These are phyloP conservation scores for Acanthopagrus latus DNA, from an alignment of 2,797 vertebrate species.

Conservation along the genomic window DNA sequence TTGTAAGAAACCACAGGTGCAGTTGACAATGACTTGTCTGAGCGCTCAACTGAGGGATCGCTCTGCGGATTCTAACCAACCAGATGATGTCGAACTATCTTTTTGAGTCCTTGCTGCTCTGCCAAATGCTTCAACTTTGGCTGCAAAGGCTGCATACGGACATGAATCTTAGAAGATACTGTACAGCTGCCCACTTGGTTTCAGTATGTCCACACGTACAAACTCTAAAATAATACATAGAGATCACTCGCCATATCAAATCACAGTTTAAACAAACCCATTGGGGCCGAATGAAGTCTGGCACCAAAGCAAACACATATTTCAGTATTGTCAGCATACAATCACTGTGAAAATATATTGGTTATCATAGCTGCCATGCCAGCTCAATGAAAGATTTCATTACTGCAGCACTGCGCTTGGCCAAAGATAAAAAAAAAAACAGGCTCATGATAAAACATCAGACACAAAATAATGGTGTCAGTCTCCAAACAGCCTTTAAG, in stretches of 20 bases:
- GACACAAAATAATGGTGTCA: neutral
- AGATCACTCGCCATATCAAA: neutral
- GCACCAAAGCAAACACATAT: constrained; percentile 11
- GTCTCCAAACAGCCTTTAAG: neutral
- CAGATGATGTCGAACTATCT: neutral
- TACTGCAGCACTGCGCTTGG: neutral
- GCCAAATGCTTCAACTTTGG: neutral
- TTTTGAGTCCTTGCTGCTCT: neutral
- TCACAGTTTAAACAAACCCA: constrained; percentile 6
- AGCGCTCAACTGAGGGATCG: too few species aligned
- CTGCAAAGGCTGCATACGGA: neutral
- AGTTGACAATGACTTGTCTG: neutral
- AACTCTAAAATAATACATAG: neutral
- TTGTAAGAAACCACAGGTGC: neutral
- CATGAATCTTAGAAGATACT: neutral
- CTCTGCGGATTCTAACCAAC: neutral
- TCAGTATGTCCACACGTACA: neutral
- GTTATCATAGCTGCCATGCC: neutral
- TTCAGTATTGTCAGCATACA: neutral
- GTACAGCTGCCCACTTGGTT: neutral
- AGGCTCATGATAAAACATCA: neutral
- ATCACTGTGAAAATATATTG: neutral
- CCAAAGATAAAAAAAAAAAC: neutral
- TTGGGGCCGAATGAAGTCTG: neutral
- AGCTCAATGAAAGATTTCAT: neutral